A percentile compares a stretch with the other conserved stretches of the same genome.
phyloP scores from a whole-genome alignment of 2,888 invertebrate species.

The Leptogaster cylindrica region DNA sequence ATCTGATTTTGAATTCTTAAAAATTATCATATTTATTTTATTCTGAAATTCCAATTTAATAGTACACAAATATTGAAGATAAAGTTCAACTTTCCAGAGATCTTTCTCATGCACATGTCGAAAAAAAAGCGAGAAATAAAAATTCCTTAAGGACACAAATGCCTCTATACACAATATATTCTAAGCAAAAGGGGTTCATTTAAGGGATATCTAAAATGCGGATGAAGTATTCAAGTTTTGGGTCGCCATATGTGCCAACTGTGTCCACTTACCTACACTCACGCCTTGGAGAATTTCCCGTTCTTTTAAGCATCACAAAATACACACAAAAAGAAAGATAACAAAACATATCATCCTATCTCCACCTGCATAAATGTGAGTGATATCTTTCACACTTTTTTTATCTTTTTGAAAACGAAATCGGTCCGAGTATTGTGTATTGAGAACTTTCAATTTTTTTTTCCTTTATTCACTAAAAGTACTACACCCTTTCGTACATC shows the following conservation, averaged over 20 bases:
- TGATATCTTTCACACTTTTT: conserved; percentile 37
- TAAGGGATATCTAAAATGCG: conserved; percentile 28
- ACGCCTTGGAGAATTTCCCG: no score
- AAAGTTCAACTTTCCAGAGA: no score
- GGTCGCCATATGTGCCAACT: conserved; percentile 24
- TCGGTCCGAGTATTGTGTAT: conserved; percentile 23
- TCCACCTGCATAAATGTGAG: conserved; percentile 6
- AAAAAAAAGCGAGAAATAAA: no score
- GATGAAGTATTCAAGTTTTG: conserved; percentile 8
- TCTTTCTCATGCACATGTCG: no score
- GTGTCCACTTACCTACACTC: conserved; percentile 29
- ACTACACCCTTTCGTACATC: conserved; percentile 7
- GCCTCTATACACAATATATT: no score
- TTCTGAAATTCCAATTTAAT: no score
- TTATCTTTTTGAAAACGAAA: conserved; percentile 14
- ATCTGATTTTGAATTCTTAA: no score
- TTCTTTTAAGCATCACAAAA: neutral
- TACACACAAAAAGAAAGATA: neutral
- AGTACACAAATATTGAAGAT: no score
- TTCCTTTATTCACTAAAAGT: neutral
- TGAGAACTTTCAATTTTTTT: conserved; percentile 34
- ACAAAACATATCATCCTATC: neutral
- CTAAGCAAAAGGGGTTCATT: conserved; percentile 2
- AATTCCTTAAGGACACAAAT: no score
- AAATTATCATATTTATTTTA: no score